Evolutionary conservation across 2,113 vertebrate genomes (phyloP).

Genomic region (Xiphorhynchus elegans): DNA sequence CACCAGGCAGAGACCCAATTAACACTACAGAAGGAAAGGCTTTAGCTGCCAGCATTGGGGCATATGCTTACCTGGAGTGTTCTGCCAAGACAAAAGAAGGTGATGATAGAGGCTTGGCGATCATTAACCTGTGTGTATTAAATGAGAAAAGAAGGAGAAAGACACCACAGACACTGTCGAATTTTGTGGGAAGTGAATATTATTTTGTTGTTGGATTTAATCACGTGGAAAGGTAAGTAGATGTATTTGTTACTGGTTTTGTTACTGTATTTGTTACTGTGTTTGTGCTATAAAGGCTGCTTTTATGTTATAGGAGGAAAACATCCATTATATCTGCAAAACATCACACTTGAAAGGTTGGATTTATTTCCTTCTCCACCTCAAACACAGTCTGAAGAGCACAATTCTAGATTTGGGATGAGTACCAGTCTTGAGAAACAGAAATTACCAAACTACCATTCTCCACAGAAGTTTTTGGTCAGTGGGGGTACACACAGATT

Average conservation of each 20-base stretch:
- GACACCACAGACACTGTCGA: not conserved
- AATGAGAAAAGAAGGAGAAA: not conserved
- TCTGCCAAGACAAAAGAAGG: conserved; percentile 21
- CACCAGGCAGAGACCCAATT: not conserved
- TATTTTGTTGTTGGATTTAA: not conserved
- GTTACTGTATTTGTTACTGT: not conserved
- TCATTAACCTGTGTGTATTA: conserved; percentile 1
- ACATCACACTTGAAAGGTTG: not conserved
- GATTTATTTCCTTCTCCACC: not conserved
- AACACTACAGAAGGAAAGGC: not conserved
- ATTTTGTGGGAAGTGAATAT: not conserved
- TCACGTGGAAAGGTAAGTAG: not conserved
- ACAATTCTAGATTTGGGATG: not conserved
- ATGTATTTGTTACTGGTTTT: not conserved
- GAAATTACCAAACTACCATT: not conserved
- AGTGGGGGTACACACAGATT: not conserved
- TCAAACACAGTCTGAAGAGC: not conserved
- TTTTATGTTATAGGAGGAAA: not conserved
- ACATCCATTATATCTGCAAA: not conserved
- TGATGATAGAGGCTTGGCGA: not conserved
- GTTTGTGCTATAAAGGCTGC: not conserved
- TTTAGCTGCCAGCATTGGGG: not conserved
- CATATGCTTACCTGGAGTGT: not conserved
- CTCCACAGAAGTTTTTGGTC: not conserved
- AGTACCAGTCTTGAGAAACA: not conserved